A percentile compares a stretch with the other conserved stretches of the same genome.
Conservation (phyloP, 1,140 invertebrate genomes). For the Hyles vespertilio region DNA sequence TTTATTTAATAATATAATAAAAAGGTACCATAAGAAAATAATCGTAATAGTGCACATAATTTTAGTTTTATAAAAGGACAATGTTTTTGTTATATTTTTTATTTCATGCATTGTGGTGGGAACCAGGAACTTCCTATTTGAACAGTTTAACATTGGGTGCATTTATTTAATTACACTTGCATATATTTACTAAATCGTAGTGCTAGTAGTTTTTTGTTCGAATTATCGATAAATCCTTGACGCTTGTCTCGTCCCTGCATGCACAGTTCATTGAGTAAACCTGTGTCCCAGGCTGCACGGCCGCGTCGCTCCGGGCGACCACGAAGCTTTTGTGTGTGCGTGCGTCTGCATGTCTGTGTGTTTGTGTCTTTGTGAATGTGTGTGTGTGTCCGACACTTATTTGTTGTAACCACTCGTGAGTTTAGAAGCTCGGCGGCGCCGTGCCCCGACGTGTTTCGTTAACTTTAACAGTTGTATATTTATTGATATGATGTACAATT, state of each 20-base stretch:
- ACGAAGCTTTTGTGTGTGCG: conserved; percentile 21
- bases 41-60: too few relatives aligned
- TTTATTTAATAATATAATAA: too few relatives aligned
- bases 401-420: conserved; percentile 47
- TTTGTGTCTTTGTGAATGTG: conserved; percentile 23
- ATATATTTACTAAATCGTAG: too few relatives aligned
- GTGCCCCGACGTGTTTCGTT: conserved; percentile 39
- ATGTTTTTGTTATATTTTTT: too few relatives aligned
- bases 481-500: conserved; percentile 35
- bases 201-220: neutral
- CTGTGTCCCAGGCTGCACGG: conserved; percentile 38
- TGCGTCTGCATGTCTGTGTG: conserved; percentile 10
- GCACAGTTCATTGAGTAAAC: conserved; percentile 65
- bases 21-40: too few relatives aligned
- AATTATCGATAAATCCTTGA: too few relatives aligned
- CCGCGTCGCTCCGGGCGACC: conserved; percentile 34
- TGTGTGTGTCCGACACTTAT: conserved; percentile 42
- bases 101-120: too few relatives aligned
- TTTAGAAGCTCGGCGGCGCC: conserved; percentile 44
- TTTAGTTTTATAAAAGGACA: too few relatives aligned
- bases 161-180: too few relatives aligned
- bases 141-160: too few relatives aligned
- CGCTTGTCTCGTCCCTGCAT: neutral
- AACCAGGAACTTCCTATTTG: too few relatives aligned
- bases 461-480: conserved; percentile 46